These are phyloP conservation scores for Sorex fumeus DNA, from an alignment of 2,113 vertebrate species.

Conservation along the genomic window DNA sequence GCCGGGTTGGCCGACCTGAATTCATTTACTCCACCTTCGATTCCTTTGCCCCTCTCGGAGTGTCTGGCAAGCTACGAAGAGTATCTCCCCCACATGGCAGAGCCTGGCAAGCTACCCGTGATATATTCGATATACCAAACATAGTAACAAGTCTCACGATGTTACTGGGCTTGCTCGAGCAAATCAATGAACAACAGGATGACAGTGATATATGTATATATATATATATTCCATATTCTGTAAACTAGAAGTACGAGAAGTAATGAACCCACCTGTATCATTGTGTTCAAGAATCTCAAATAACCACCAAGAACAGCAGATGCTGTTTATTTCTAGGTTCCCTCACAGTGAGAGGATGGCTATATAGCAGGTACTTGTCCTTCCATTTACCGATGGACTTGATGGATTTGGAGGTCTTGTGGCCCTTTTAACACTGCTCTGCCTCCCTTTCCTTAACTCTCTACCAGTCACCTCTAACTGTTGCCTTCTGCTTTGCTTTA, in stretches of 20 bases:
- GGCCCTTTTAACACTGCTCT: neutral
- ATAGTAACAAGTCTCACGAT: too few relatives aligned
- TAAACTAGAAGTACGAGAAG: neutral
- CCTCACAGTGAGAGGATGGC: neutral
- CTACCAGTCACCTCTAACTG: neutral
- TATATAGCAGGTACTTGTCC: neutral
- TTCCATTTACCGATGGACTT: too few relatives aligned
- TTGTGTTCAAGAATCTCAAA: neutral
- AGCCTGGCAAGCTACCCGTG: too few relatives aligned
- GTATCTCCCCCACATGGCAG: too few relatives aligned
- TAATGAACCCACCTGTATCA: neutral
- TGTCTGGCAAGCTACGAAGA: too few relatives aligned
- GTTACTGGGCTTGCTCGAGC: too few relatives aligned
- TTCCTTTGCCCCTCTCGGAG: too few relatives aligned
- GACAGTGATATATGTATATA: too few relatives aligned
- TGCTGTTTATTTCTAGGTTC: neutral
- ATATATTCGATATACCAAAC: too few relatives aligned
- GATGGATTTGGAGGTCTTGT: neutral
- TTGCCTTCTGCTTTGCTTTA: constrained; percentile 47
- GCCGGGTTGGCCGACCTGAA: too few relatives aligned
- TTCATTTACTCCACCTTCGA: too few relatives aligned
- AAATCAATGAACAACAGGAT: too few relatives aligned
- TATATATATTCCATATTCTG: neutral
- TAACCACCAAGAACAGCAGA: neutral
- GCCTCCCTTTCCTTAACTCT: neutral